Conservation (phyloP, 2,888 invertebrate genomes). For the Ligdia adustata region DNA sequence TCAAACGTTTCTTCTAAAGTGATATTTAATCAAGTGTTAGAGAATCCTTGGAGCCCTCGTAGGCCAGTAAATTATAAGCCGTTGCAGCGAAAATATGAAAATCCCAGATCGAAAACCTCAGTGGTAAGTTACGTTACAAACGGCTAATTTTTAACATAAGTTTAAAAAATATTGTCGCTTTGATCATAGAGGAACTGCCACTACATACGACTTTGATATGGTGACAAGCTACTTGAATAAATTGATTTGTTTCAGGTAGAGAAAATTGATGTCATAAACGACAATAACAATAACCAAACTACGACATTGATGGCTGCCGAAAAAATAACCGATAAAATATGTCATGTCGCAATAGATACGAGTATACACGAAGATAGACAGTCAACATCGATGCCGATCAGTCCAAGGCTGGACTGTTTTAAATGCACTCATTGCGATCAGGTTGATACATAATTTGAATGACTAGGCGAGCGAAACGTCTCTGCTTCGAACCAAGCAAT, state of each 20-base stretch:
- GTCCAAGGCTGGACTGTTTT: constrained; percentile 38
- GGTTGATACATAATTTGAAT: constrained; percentile 44
- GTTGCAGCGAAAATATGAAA: constrained; percentile 52
- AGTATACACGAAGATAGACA: constrained; percentile 11
- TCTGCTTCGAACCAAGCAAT: too few species aligned
- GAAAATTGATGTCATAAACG: constrained; percentile 38
- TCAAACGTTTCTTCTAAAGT: constrained; percentile 33
- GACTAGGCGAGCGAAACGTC: too few species aligned
- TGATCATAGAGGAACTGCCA: too few species aligned
- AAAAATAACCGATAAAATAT: constrained; percentile 15
- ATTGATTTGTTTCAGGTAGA: constrained; percentile 42
- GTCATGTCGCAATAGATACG: constrained; percentile 11
- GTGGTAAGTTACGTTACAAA: constrained; percentile 40
- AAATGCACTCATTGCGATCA: constrained; percentile 59
- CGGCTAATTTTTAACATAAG: too few species aligned
- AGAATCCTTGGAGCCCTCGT: constrained; percentile 84
- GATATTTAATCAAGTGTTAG: constrained; percentile 79
- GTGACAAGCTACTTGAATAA: neutral
- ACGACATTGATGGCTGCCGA: constrained; percentile 6
- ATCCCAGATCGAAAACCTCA: constrained; percentile 18
- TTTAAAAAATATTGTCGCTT: too few species aligned
- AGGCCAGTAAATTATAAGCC: constrained; percentile 63
- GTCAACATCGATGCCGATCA: neutral
- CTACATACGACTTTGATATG: too few species aligned
- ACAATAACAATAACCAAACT: constrained; percentile 56